Evolutionary conservation across 2,797 vertebrate species (phyloP).

Genomic region (Tadarida brasiliensis): DNA sequence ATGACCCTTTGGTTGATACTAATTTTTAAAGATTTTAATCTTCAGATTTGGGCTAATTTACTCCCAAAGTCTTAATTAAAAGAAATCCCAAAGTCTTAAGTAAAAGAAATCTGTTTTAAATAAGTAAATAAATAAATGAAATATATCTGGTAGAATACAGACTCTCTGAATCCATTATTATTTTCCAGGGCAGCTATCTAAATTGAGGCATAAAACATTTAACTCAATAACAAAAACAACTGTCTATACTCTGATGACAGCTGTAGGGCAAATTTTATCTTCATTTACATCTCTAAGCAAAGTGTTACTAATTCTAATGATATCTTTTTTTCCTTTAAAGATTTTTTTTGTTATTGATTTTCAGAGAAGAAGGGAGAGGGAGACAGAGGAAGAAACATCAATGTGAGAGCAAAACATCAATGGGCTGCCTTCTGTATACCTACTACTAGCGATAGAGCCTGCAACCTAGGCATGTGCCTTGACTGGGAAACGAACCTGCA

Average conservation of each 20-base stretch:
- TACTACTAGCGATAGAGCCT: too few species aligned
- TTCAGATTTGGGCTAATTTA: slow-evolving; percentile 24
- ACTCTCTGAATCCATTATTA: background rate
- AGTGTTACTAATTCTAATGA: slow-evolving; percentile 1
- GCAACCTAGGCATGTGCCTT: too few species aligned
- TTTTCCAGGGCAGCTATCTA: background rate
- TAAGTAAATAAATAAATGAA: too few species aligned
- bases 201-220: slow-evolving; percentile 1
- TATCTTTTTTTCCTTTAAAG: background rate
- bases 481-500: too few species aligned
- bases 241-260: background rate
- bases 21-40: slow-evolving; percentile 38
- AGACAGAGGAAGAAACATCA: too few species aligned
- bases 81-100: slow-evolving; percentile 22
- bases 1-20: background rate
- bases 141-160: background rate
- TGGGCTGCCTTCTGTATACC: too few species aligned
- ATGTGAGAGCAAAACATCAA: too few species aligned
- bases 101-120: slow-evolving; percentile 21
- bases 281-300: slow-evolving; percentile 46
- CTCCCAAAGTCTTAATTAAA: slow-evolving; percentile 40
- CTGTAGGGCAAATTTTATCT: background rate
- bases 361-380: too few species aligned
- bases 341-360: too few species aligned
- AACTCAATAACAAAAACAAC: slow-evolving; percentile 17